Percentiles rank a stretch among this genome's conserved stretches.
Evolutionary conservation across 1,140 invertebrate species (phyloP).

Genomic region (Cryptotermes secundus): DNA sequence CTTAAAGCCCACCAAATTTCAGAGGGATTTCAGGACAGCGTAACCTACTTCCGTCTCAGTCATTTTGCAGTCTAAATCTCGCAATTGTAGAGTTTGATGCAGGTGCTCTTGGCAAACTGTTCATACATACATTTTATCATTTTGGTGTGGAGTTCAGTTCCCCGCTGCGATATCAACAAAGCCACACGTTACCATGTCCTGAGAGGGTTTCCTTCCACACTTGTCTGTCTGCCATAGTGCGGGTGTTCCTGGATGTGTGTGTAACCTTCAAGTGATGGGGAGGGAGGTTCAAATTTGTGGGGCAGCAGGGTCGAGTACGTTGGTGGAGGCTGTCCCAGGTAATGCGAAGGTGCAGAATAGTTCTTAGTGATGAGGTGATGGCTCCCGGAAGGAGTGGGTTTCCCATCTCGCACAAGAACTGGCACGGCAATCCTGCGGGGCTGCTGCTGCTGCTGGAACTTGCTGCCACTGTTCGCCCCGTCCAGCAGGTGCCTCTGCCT

Average conservation of each 20-base stretch:
- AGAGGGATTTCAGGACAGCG: no score
- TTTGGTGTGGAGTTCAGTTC: no score
- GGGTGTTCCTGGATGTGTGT: neutral
- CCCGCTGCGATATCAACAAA: no score
- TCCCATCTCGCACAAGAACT: slow-evolving; percentile 94
- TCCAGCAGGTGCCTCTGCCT: slow-evolving; percentile 36
- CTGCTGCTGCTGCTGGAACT: slow-evolving; percentile 43
- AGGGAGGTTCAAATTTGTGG: neutral
- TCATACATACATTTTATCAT: no score
- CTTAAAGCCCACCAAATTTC: no score
- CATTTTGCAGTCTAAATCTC: no score
- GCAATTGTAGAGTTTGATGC: no score
- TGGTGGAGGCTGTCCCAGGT: neutral
- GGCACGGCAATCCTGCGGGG: slow-evolving; percentile 91
- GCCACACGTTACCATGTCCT: slow-evolving; percentile 1
- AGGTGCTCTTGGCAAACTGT: no score
- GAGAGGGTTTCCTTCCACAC: neutral
- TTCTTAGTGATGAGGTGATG: slow-evolving; percentile 21
- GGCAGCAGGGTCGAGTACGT: slow-evolving; percentile 16
- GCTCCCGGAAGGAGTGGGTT: slow-evolving; percentile 57
- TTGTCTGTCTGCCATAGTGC: neutral
- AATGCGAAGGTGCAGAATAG: neutral
- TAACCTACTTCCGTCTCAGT: no score
- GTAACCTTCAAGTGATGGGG: neutral
- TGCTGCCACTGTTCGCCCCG: no score